Percentiles rank a stretch among this genome's conserved stretches.
phyloP scores from a whole-genome alignment of 2,888 invertebrate genomes.

The Cerastis leucographa region DNA sequence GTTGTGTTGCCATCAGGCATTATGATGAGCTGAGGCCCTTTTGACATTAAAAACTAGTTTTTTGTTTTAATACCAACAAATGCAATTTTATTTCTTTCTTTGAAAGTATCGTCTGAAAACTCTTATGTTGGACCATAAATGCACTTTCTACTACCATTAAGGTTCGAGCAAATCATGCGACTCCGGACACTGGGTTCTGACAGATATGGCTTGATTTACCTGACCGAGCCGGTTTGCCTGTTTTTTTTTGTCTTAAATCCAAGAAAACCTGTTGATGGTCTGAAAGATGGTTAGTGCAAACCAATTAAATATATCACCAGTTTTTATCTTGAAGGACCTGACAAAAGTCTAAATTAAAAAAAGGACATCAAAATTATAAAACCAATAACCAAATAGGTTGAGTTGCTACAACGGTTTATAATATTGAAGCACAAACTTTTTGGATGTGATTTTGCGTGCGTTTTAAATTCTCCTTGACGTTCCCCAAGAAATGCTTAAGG shows the following conservation, averaged over 20 bases:
- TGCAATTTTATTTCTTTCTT: neutral
- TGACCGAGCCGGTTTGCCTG: neutral
- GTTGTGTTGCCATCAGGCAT: neutral
- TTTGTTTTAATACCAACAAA: neutral
- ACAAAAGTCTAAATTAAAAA: neutral
- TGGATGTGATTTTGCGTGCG: neutral
- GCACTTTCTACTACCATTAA: neutral
- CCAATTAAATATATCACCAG: neutral
- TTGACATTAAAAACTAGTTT: neutral
- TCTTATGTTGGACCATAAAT: neutral
- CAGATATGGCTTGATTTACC: neutral
- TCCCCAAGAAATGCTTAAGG: slow-evolving; percentile 22
- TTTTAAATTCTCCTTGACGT: slow-evolving; percentile 2
- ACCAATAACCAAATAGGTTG: neutral
- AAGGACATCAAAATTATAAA: neutral
- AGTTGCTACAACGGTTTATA: neutral
- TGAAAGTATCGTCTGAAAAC: neutral
- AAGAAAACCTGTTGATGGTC: neutral
- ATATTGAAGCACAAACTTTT: slow-evolving; percentile 2
- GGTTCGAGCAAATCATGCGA: neutral
- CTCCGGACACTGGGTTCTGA: neutral
- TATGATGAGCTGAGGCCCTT: neutral
- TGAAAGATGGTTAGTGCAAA: neutral
- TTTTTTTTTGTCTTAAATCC: neutral
- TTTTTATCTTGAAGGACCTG: neutral